Base-by-base conservation (phyloP, 2,797 vertebrate species). In the Clarias fuscus region DNA sequence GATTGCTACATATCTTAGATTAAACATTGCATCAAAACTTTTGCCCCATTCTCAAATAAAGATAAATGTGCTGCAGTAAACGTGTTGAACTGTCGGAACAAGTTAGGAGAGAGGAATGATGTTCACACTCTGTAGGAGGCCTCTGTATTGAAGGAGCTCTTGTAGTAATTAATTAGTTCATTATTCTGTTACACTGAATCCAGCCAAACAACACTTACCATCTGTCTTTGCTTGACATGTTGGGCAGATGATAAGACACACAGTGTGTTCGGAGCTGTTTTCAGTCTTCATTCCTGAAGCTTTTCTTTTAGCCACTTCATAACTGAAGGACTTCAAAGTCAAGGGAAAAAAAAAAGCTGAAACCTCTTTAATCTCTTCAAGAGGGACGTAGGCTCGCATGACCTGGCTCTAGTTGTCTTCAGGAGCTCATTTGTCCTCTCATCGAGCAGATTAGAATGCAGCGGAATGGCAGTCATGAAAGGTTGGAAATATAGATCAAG, bases 131-230 rank as follows among this genome's bases (percentile, higher is more conserved):
- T 27, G 37, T 82, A 64, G 53, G 80, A 86, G 83, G 48, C 77
- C 82, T 83, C 73, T 4, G 56, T 33, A 7, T 56, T 40, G 48
- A 43, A 48, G 22, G 11, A 82, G 82, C 75, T 27, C 87, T 88
- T 62, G 87, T 84, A 87, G 67, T 88, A 89, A 86, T 88, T 88
- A 84, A 88, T 83, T 73, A 86, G 85, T 80, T 87, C 76, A 88
- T 90, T 82, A 85, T 83, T 62, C 82, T 53, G 22, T 85, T 80
- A 65, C 79, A 71, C 61, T 75, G 65, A 79, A 86, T 87, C 83
- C 71, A 79, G 67, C 65, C 67, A 72, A 88, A 76, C 73, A 88
- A 86, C 58, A 53, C 83, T 82, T 53, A 83, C 71, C 67, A 83
- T 83, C 82, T 59, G 67, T 83, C 82, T 59, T 58, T 59, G 65